These are phyloP conservation scores for Nemopilema nomurai DNA, from an alignment of 30 jellyfish, hydroid and myxozoan species.

Conservation along the genomic window DNA sequence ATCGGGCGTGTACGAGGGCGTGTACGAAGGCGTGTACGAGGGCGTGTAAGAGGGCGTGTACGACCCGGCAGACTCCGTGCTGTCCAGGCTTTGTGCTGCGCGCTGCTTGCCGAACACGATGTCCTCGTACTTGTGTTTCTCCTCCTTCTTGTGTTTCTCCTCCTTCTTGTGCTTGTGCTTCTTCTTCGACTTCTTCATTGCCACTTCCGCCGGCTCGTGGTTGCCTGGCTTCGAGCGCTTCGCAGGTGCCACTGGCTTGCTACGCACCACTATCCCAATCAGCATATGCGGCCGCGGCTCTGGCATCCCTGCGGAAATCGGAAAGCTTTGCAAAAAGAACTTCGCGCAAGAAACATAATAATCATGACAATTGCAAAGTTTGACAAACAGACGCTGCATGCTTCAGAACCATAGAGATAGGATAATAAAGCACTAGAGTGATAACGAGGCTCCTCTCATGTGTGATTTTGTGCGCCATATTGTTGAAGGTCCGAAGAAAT, in stretches of 20 bases:
- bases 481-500: not conserved
- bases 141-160: conserved; percentile 39
- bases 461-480: not conserved
- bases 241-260: conserved; percentile 28
- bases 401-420: not conserved
- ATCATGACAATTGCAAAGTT: too few species aligned
- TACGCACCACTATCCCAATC: conserved; percentile 80
- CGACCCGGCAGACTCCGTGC: conserved; percentile 32
- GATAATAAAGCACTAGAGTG: not conserved
- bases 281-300: conserved; percentile 98
- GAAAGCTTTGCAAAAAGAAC: not conserved
- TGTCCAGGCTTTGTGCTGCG: conserved; percentile 6
- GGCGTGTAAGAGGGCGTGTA: conserved; percentile 44
- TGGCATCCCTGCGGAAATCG: conserved; percentile 72
- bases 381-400: too few species aligned
- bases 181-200: conserved; percentile 42
- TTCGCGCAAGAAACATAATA: too few species aligned
- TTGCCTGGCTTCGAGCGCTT: conserved; percentile 52
- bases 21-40: conserved; percentile 39
- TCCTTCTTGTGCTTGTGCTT: conserved; percentile 8
- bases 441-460: not conserved
- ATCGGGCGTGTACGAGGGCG: conserved; percentile 64
- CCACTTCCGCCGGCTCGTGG: conserved; percentile 51
- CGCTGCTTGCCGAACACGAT: conserved; percentile 54
- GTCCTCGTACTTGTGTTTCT: conserved; percentile 47